phyloP scores from a whole-genome alignment of 2,888 invertebrate species.

The Archips xylosteana region DNA sequence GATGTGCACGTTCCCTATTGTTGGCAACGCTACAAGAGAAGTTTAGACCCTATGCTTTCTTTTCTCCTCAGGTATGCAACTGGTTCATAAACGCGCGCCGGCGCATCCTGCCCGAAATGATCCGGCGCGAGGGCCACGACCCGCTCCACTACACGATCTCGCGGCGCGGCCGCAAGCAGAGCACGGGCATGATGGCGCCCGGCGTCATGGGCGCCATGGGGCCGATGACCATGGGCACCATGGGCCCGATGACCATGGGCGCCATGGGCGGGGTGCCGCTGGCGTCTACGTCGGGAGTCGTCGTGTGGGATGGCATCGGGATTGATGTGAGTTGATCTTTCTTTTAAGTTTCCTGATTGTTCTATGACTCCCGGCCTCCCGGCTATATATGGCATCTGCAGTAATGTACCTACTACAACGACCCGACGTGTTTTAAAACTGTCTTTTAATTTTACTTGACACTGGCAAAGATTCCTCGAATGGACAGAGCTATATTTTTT shows the following conservation, averaged over 20 bases:
- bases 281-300: constrained; percentile 60
- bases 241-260: constrained; percentile 16
- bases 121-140: constrained; percentile 95
- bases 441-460: too few relatives aligned
- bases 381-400: too few relatives aligned
- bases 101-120: constrained; percentile 96
- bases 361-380: too few relatives aligned
- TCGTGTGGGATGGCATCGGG: constrained; percentile 73
- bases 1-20: too few relatives aligned
- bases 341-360: neutral
- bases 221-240: constrained; percentile 45
- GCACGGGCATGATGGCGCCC: constrained; percentile 61
- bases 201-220: constrained; percentile 42
- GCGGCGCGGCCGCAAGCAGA: constrained; percentile 91
- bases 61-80: constrained; percentile 89
- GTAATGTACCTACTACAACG: too few relatives aligned
- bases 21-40: too few relatives aligned
- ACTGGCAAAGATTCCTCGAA: too few relatives aligned
- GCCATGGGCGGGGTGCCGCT: constrained; percentile 49
- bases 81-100: constrained; percentile 98
- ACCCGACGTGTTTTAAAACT: too few relatives aligned
- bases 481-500: too few relatives aligned
- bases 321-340: constrained; percentile 62
- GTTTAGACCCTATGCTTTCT: too few relatives aligned
- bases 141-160: constrained; percentile 96